Base-by-base conservation (phyloP, 2,113 vertebrate species). In the Lophura nycthemera region DNA sequence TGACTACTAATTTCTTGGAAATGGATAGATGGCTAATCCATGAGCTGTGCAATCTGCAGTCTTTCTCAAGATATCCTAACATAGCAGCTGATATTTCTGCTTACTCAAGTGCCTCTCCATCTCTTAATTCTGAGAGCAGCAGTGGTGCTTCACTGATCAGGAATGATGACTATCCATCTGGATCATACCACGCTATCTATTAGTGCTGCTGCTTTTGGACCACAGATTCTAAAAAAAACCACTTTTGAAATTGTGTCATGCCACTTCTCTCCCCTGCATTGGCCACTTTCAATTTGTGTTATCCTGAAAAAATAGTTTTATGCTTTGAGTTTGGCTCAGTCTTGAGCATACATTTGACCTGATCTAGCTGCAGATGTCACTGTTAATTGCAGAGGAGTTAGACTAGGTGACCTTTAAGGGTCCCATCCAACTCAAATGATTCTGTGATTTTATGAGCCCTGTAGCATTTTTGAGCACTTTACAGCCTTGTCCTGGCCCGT, bases 121-220 rank as follows among this genome's bases (percentile, higher is more conserved):
- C 63, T 75, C 57, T 63, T 43, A 13, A 13, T 5, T 94, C 32
- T 34, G 57, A 43, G 32, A 86, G 22, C 61, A 71, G 22, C 2
- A 1, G 21, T 52, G 47, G 10, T 61, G 47, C n/a, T 67, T 50
- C 43, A 17, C 25, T 0, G 0, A 65, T 8, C 34, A 24, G 34
- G 32, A 84, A 0, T 19, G 32, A 1, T 19, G 38, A 32, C 6
- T 71, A 6, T 1, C 24, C 27, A 3, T 48, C 36, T 78, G 21
- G 16, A 60, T 8, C 2, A 0, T 40, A 4, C 3, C 2, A 1
- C 15, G 7, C 6, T 17, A 1, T 42, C 34, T 54, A 14, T 15
- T 20, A 8, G 27, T 11, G 34, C 25, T 48, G 29, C 48, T 70
- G 34, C 45, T 75, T 22, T 65, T 34, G 27, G 40, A 47, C 54